Evolutionary conservation across 2,888 invertebrate species (phyloP), one percentile per base, ranked within the genome.

Genomic region (Itoplectis maculator): DNA sequence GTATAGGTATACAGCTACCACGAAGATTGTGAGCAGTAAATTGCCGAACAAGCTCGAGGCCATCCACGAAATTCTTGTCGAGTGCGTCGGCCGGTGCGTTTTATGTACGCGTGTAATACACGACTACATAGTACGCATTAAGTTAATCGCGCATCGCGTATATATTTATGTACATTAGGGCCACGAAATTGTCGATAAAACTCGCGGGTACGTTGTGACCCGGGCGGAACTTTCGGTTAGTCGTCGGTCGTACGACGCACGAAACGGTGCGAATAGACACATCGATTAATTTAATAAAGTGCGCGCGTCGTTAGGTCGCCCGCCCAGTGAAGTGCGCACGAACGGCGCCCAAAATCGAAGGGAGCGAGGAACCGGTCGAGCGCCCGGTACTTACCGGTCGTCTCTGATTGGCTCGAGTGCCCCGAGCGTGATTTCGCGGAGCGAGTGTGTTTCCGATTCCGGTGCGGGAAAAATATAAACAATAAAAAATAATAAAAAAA

Each of bases 271-370:
- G n/a, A n/a, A n/a, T n/a, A n/a, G n/a, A n/a, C n/a, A n/a, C n/a
- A n/a, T 87, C 87, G 87, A 88, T 88, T 88, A 88, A 88, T 88
- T 87, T 88, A 88, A 88, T 87, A 87, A 88, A 88, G 88, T 88
- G 85, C 84, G 82, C 87, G 85, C 84, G 82, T 87, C 87, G 87
- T 88, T 87, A 87, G 83, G 85, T 86, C 83, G 8, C 74, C 84
- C 84, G n/a, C 84, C 81, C 59, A 81, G 87, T 88, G 88, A 86
- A n/a, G n/a, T 80, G 86, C 86, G 2, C 5, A 88, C 84, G 86
- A 87, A 47, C 73, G 37, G 47, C 61, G 29, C 85, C 86, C n/a
- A 84, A 85, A 88, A 85, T 87, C 84, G 87, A 86, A 84, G 85
- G 81, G 59, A 79, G n/a, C n/a, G n/a, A n/a, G n/a, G 81, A 76